Evolutionary conservation across 2,797 vertebrate genomes (phyloP).

Genomic region (Gymnoscopelus braueri): DNA sequence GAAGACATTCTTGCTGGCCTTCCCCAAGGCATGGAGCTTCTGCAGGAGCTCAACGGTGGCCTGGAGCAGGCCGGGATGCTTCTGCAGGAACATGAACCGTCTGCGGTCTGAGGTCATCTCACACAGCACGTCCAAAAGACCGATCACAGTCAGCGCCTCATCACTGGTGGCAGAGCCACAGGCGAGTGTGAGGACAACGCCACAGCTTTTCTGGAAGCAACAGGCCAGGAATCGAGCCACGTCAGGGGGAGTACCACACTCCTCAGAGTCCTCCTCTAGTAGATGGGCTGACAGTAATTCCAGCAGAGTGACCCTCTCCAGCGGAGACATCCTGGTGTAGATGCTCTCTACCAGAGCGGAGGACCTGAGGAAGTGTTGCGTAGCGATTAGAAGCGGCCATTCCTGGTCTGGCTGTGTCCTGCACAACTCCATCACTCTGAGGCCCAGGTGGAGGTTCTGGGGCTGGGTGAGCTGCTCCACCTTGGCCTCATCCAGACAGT

Average conservation of each 20-base stretch:
- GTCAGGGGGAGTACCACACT: constrained; percentile 67
- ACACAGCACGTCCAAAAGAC: constrained; percentile 91
- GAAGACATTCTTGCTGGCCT: constrained; percentile 86
- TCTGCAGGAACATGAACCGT: constrained; percentile 86
- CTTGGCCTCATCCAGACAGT: constrained; percentile 85
- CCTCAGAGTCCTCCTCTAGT: constrained; percentile 68
- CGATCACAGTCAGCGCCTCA: constrained; percentile 87
- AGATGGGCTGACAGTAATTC: constrained; percentile 86
- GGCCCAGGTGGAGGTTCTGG: constrained; percentile 66
- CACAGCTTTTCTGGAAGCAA: constrained; percentile 85
- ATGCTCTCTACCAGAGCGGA: constrained; percentile 86
- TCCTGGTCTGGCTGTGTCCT: constrained; percentile 85
- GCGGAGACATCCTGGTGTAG: constrained; percentile 88
- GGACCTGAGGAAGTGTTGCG: constrained; percentile 90
- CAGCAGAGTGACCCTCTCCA: constrained; percentile 89
- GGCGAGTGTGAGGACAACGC: constrained; percentile 82
- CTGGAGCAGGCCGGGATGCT: constrained; percentile 85
- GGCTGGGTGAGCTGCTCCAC: constrained; percentile 71
- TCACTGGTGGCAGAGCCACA: constrained; percentile 73
- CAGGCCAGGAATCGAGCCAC: constrained; percentile 83
- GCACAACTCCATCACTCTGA: constrained; percentile 81
- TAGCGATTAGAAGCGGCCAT: constrained; percentile 94
- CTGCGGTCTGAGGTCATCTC: constrained; percentile 88
- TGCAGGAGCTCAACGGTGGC: constrained; percentile 86
- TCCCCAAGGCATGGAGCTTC: constrained; percentile 87